These are phyloP conservation scores for human (Homo sapiens) DNA, from an alignment of 2,113 vertebrate species.

Conservation along the genomic window GRCh38 chr4:174293001-174293500, in stretches of 20 bases:
- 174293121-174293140: not conserved
- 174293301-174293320: not conserved
- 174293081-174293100: not conserved
- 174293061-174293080: not conserved
- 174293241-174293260: not conserved
- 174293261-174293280: not conserved
- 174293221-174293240: not conserved
- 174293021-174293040: not conserved
- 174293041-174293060: not conserved
- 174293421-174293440: not conserved
- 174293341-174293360: not conserved
- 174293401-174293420: not conserved
- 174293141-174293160: not conserved
- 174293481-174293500: not conserved
- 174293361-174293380: not conserved
- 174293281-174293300: not conserved
- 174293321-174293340: not conserved
- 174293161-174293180: not conserved
- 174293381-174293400: not conserved
- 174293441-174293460: not conserved
- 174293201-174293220: not conserved
- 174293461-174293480: not conserved
- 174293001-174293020: not conserved
- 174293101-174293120: not conserved
- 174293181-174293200: not conserved